Base-by-base conservation (phyloP, 1,140 invertebrate species). In the Vanessa atalanta region DNA sequence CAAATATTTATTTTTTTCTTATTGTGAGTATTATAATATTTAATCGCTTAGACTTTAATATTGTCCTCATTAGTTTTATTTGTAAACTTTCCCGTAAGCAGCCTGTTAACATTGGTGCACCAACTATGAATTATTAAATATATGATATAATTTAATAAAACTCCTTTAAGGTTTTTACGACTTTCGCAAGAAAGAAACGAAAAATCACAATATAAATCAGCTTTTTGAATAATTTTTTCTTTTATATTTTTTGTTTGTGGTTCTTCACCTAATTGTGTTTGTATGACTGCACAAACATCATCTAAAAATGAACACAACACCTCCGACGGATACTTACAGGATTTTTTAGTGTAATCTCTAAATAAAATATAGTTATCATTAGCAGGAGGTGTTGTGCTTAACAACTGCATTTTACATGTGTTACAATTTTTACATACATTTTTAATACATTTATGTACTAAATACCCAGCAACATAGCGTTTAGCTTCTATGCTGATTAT, bases 31-130 rank as follows among this genome's bases (percentile, higher is more conserved):
- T 55, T 73, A 66, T 66, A 60, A 66, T 66, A 66, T 60, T 65
- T 60, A 26, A 66, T 47, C 13, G 71, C 71, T 61, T 73, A 64
- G 16, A 66, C 53, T 73, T 66, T 73, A 16, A 20, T 66, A 23
- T 48, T 37, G 60, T 73, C 53, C 48, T 66, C 66, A 23, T 66
- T 16, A 61, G 43, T 60, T 6, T 47, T 47, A 23, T 55, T 57
- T 16, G 50, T 63, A 16, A 53, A 5, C 37, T 73, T 67, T 20
- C 72, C 72, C 48, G 48, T 68, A 37, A 73, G 57, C 31, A 73
- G n/a, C 37, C 72, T 73, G 57, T 73, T 73, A 31, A 73, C 65
- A 68, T 73, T 73, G 5, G 65, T 73, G 48, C 72, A 73, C 72
- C 72, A 73, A 57, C 72, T 73, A 51, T 64, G 12, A 61, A 73